Base-by-base conservation (phyloP, 2,113 vertebrate species). In the Tiliqua scincoides region DNA sequence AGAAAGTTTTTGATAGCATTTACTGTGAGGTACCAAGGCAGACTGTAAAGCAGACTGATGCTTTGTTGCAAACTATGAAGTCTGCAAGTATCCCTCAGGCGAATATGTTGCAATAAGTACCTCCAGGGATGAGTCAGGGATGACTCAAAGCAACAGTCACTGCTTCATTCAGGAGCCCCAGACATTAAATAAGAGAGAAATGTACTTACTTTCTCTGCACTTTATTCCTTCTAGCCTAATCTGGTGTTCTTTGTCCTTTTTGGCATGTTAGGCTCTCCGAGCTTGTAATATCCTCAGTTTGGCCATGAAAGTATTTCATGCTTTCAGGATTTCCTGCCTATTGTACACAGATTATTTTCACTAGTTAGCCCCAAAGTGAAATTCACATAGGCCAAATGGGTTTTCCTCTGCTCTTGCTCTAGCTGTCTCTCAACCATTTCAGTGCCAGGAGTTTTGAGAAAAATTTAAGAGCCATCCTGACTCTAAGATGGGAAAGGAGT, bases 41-140 rank as follows among this genome's bases (percentile, higher is more conserved):
- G 0, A 1, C 23, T 79, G 12, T 25, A 75, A 82, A 27, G 14
- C 8, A 2, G 18, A 79, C 82, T 0, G 15, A 68, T 78, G 1
- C 12, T 83, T 88, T 87, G 30, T 27, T 77, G 88, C 40, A 35
- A 4, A 6, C 35, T 87, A 87, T 77, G 67, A 71, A 89, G 74
- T 8, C 0, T 1, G 5, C 62, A 32, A 79, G 0, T 12, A 17
- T 85, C 21, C 54, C 20, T 87, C 52, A 68, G 18, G 52, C 27
- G 91, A 89, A 68, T 18, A 61, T 79, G 59, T 0, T 1, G 4
- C 14, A 62, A 6, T 67, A 43, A 0, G 0, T 62, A 86, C 1
- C 7, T 85, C 65, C 71, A 67, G 35, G n/a, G 80, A 62, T 82
- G 72, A 67, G 6, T 59, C 67, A 71, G 18, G n/a, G 80, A 62